Evolutionary conservation across 1,140 invertebrate genomes (phyloP).

Genomic region (Drosophila yakuba): DNA sequence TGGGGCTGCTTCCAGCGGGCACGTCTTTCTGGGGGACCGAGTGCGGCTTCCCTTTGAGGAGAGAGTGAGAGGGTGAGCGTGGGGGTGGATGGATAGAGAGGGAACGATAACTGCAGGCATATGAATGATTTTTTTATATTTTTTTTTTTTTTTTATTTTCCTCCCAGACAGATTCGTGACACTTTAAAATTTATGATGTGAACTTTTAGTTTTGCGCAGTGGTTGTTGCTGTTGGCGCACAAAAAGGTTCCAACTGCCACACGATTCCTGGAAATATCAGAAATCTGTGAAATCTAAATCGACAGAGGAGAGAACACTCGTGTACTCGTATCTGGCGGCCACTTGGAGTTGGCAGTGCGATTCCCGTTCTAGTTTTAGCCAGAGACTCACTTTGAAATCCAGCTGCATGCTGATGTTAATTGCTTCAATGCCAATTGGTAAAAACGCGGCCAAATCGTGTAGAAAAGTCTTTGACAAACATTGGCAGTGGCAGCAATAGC

Average conservation of each 20-base stretch:
- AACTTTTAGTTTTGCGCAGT: constrained; percentile 65
- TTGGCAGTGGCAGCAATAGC: constrained; percentile 40
- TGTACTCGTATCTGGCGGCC: constrained; percentile 60
- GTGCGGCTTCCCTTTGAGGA: constrained; percentile 77
- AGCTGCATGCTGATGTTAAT: constrained; percentile 82
- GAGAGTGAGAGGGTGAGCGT: constrained; percentile 22
- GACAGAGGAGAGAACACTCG: constrained; percentile 62
- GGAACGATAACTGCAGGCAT: constrained; percentile 59
- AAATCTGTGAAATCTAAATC: constrained; percentile 82
- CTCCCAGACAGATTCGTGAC: constrained; percentile 75
- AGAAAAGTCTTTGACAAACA: constrained; percentile 80
- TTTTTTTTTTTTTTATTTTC: background rate
- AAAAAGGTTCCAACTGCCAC: constrained; percentile 50
- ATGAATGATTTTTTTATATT: constrained; percentile 72
- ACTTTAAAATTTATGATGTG: constrained; percentile 83
- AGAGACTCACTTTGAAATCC: constrained; percentile 25
- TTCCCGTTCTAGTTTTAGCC: constrained; percentile 46
- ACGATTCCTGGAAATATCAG: constrained; percentile 77
- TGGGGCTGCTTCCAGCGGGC: constrained; percentile 46
- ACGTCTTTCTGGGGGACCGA: constrained; percentile 48
- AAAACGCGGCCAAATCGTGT: constrained; percentile 82
- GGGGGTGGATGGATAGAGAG: constrained; percentile 10
- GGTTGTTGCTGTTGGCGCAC: constrained; percentile 15
- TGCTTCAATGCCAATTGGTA: constrained; percentile 81
- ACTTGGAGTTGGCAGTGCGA: constrained; percentile 51